phyloP scores from a whole-genome alignment of 2,113 vertebrate genomes.

The Clarias macrocephalus region DNA sequence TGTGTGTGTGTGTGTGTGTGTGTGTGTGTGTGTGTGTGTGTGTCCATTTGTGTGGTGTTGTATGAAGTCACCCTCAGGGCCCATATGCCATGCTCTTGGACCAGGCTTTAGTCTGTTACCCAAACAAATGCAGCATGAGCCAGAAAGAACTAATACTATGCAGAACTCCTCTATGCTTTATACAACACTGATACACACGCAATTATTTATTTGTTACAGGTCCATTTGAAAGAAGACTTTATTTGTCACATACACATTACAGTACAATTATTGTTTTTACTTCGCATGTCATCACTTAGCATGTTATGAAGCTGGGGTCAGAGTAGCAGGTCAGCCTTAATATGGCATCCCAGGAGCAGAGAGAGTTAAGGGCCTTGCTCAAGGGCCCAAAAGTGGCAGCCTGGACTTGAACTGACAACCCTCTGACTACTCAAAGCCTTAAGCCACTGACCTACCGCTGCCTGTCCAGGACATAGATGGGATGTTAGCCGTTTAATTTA shows the following conservation, averaged over 20 bases:
- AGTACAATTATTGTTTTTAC: too few relatives aligned
- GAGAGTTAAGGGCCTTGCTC: too few relatives aligned
- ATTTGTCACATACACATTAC: too few relatives aligned
- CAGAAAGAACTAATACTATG: neutral
- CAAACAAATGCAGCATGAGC: neutral
- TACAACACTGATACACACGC: neutral
- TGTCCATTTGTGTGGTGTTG: constrained; percentile 6
- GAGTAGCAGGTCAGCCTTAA: too few relatives aligned
- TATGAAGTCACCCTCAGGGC: neutral
- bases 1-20: constrained; percentile 10
- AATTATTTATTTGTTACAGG: neutral
- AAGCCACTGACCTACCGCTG: neutral
- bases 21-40: constrained; percentile 2
- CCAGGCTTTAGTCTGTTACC: neutral
- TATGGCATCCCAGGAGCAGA: too few relatives aligned
- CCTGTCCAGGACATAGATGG: too few relatives aligned
- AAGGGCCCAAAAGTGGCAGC: neutral
- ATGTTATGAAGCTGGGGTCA: too few relatives aligned
- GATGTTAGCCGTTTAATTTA: neutral
- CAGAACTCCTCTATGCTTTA: neutral
- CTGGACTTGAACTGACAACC: neutral
- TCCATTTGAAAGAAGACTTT: neutral
- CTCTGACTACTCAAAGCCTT: neutral
- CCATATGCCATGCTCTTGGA: constrained; percentile 1
- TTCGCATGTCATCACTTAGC: too few relatives aligned